Conservation (phyloP, 1,140 invertebrate genomes). For the Archivesica marissinica region DNA sequence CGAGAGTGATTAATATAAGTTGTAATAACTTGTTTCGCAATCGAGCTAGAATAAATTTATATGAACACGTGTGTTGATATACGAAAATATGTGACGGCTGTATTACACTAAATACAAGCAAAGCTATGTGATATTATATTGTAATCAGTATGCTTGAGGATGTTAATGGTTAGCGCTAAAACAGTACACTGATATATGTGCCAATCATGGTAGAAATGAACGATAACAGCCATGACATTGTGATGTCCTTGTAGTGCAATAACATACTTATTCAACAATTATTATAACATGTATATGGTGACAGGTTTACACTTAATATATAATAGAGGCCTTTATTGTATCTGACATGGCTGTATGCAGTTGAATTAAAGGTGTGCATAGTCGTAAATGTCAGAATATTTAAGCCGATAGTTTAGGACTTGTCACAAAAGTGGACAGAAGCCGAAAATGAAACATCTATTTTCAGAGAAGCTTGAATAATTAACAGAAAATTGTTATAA, state of each 20-base stretch:
- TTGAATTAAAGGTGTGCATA: not conserved
- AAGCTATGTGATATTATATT: no score
- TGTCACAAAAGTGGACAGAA: constrained; percentile 14
- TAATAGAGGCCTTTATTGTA: not conserved
- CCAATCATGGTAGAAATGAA: no score
- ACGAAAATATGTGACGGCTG: no score
- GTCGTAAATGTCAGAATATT: constrained; percentile 28
- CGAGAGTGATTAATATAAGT: no score
- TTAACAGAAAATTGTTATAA: not conserved
- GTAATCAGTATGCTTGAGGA: no score
- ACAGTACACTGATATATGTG: no score
- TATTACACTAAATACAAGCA: no score
- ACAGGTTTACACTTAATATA: constrained; percentile 20
- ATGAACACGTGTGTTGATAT: no score
- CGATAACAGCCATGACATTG: no score
- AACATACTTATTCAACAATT: constrained; percentile 12
- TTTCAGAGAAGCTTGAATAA: not conserved
- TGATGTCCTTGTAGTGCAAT: not conserved
- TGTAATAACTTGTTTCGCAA: no score
- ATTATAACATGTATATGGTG: not conserved
- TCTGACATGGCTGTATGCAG: constrained; percentile 13
- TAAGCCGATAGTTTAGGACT: not conserved
- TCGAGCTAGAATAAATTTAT: no score
- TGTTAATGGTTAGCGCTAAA: no score
- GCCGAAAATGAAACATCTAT: not conserved